Percentiles rank a stretch among this genome's conserved stretches.
Conservation (phyloP, 2,888 invertebrate species). For the Drosophila robusta region DNA sequence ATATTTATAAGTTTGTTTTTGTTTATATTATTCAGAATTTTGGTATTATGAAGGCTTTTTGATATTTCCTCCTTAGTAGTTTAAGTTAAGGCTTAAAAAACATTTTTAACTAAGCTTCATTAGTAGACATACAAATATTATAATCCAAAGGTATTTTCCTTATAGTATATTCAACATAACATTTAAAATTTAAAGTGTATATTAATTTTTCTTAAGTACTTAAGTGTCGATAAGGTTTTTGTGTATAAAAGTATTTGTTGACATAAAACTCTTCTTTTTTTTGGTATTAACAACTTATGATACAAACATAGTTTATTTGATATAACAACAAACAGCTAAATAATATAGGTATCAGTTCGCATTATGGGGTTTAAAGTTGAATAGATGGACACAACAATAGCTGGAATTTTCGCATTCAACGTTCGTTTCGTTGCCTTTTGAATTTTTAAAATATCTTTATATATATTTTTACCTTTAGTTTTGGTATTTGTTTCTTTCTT, state of each 20-base stretch:
- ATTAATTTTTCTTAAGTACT: background rate
- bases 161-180: no score
- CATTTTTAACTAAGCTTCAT: no score
- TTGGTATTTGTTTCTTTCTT: constrained; percentile 6
- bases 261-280: background rate
- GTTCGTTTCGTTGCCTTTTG: constrained; percentile 9
- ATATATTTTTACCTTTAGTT: constrained; percentile 5
- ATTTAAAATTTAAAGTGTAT: no score
- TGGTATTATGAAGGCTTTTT: no score
- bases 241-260: no score
- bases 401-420: constrained; percentile 25
- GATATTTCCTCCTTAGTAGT: no score
- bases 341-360: constrained; percentile 3
- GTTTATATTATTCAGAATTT: no score
- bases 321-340: constrained; percentile 1
- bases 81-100: no score
- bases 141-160: no score
- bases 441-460: constrained; percentile 17
- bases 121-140: no score
- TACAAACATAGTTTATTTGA: background rate
- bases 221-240: background rate
- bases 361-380: constrained; percentile 1
- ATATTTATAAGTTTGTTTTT: no score
- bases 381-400: constrained; percentile 2
- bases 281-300: background rate